Conservation (phyloP, 1,140 invertebrate species). For the Drosophila nigromelanica region DNA sequence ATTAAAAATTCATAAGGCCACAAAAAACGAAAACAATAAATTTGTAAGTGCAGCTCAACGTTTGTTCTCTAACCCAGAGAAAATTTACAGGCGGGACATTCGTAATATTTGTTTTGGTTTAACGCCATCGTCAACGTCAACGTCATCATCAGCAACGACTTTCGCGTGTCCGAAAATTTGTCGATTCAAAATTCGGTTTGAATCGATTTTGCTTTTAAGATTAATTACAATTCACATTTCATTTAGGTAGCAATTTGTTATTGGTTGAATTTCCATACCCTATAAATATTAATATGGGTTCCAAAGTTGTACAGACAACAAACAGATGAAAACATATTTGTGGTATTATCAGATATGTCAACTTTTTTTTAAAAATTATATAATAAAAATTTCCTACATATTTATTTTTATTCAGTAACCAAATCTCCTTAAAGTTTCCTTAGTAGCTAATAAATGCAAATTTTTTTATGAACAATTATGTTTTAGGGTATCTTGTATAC, state of each 20-base stretch:
- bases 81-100: conserved; percentile 3
- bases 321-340: no score
- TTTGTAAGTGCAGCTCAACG: conserved; percentile 19
- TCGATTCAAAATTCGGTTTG: conserved; percentile 32
- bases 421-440: no score
- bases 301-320: no score
- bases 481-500: neutral
- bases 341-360: no score
- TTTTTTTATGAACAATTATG: no score
- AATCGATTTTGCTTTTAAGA: conserved; percentile 42
- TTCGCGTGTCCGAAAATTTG: conserved; percentile 39
- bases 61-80: conserved; percentile 2
- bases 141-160: conserved; percentile 7
- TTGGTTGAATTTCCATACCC: neutral
- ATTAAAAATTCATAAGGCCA: conserved; percentile 63
- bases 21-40: neutral
- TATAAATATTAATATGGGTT: neutral
- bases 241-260: conserved; percentile 13
- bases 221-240: conserved; percentile 40
- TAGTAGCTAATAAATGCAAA: no score
- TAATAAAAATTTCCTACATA: neutral
- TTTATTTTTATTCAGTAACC: neutral
- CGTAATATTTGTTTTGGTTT: conserved; percentile 42
- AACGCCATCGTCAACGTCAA: conserved; percentile 11
- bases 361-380: no score